phyloP scores from a whole-genome alignment of 2,113 vertebrate genomes.

The Centropus bengalensis region DNA sequence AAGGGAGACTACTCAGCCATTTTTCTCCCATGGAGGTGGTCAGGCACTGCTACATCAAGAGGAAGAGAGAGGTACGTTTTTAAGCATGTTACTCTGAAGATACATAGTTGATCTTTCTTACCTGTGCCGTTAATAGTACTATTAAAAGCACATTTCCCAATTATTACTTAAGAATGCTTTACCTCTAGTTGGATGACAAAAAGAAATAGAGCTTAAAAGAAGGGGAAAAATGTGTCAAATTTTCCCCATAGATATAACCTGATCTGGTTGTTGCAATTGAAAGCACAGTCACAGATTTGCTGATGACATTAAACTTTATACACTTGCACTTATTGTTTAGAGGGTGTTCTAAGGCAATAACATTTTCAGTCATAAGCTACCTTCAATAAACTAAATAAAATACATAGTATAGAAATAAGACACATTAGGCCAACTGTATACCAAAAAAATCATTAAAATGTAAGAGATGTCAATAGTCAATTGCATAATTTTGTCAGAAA shows the following conservation, averaged over 20 bases:
- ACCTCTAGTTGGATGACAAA: neutral
- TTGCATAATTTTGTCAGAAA: neutral
- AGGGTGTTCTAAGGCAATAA: neutral
- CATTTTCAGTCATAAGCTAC: neutral
- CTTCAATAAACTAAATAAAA: neutral
- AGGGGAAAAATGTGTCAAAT: neutral
- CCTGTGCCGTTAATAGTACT: neutral
- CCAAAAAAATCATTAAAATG: neutral
- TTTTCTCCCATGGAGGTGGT: neutral
- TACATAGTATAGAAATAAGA: neutral
- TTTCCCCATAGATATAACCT: neutral
- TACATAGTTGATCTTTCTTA: neutral
- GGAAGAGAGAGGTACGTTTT: neutral
- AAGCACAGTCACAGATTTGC: too few species aligned
- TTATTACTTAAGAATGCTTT: neutral
- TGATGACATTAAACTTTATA: neutral
- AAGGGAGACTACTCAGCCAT: neutral
- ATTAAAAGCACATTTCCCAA: neutral
- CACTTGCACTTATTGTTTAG: accelerated
- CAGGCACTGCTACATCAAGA: neutral
- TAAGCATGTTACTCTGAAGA: neutral
- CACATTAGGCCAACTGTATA: neutral
- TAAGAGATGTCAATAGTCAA: neutral
- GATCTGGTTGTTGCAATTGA: too few species aligned
- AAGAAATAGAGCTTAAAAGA: neutral